Evolutionary conservation across 2,888 invertebrate genomes (phyloP).

Genomic region (Mimachlamys varia): DNA sequence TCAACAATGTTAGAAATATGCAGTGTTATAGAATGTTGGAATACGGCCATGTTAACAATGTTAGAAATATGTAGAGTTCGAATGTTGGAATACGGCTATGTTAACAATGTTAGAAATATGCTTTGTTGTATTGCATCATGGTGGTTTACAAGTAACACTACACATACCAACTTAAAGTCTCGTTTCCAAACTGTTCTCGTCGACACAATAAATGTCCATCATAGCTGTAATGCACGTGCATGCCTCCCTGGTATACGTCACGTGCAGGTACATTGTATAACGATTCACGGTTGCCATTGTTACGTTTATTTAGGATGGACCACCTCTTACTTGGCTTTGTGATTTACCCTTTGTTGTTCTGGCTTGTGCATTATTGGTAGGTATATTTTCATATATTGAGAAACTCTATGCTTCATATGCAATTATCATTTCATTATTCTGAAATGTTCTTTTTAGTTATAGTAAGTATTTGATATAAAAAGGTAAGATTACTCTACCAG

Average conservation of each 20-base stretch:
- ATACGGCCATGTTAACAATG: too few relatives aligned
- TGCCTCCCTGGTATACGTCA: not conserved
- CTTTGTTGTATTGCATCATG: not conserved
- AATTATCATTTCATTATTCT: too few relatives aligned
- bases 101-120: too few relatives aligned
- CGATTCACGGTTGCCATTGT: not conserved
- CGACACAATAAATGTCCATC: not conserved
- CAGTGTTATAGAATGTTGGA: too few relatives aligned
- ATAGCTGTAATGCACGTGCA: not conserved
- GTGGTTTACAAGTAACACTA: not conserved
- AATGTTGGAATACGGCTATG: too few relatives aligned
- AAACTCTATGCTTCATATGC: too few relatives aligned
- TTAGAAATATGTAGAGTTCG: too few relatives aligned
- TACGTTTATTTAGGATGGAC: not conserved
- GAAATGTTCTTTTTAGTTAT: too few relatives aligned
- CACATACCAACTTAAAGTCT: not conserved
- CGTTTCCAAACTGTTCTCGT: not conserved
- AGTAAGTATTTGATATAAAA: not conserved
- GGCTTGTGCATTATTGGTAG: not conserved
- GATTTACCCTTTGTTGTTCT: not conserved
- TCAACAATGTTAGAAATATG: too few relatives aligned
- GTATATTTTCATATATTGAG: not conserved
- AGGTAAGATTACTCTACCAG: not conserved
- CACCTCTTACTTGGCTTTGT: not conserved
- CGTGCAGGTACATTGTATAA: not conserved